Evolutionary conservation across 2,113 vertebrate species (phyloP).

Genomic region (Oncorhynchus nerka): DNA sequence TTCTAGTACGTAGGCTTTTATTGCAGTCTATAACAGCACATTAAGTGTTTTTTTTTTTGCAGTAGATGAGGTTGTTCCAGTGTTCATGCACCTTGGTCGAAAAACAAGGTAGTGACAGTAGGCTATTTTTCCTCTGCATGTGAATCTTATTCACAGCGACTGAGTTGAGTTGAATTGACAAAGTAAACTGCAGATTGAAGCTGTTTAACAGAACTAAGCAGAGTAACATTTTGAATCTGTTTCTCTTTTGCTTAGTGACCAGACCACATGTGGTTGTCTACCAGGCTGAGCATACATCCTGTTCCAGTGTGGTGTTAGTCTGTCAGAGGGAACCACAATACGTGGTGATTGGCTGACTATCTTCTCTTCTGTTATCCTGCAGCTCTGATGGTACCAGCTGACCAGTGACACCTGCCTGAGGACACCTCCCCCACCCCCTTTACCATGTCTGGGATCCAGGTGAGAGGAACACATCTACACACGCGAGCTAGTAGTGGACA

Average conservation of each 20-base stretch:
- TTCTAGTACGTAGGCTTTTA: too few relatives aligned
- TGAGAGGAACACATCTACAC: constrained; percentile 39
- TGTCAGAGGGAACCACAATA: too few relatives aligned
- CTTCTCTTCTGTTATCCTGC: constrained; percentile 4
- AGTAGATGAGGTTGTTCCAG: too few relatives aligned
- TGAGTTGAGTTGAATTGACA: not conserved
- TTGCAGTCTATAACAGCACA: too few relatives aligned
- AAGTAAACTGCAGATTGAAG: not conserved
- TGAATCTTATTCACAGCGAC: not conserved
- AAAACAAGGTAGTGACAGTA: too few relatives aligned
- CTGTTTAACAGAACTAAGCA: not conserved
- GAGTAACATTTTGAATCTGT: not conserved
- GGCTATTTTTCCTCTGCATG: too few relatives aligned
- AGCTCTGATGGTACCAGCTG: constrained; percentile 73
- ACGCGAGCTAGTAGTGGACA: too few relatives aligned
- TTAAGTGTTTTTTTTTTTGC: too few relatives aligned
- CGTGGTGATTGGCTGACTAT: too few relatives aligned
- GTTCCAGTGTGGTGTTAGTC: too few relatives aligned
- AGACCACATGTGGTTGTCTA: too few relatives aligned
- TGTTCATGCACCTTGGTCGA: too few relatives aligned
- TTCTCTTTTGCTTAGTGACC: not conserved
- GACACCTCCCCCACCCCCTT: constrained; percentile 53
- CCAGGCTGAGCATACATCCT: not conserved
- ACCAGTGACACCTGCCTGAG: constrained; percentile 63
- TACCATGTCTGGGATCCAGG: constrained; percentile 72